A percentile compares a stretch with the other conserved stretches of the same genome.
Evolutionary conservation across 2,888 invertebrate genomes (phyloP).

Genomic region (Amaurobius ferox): DNA sequence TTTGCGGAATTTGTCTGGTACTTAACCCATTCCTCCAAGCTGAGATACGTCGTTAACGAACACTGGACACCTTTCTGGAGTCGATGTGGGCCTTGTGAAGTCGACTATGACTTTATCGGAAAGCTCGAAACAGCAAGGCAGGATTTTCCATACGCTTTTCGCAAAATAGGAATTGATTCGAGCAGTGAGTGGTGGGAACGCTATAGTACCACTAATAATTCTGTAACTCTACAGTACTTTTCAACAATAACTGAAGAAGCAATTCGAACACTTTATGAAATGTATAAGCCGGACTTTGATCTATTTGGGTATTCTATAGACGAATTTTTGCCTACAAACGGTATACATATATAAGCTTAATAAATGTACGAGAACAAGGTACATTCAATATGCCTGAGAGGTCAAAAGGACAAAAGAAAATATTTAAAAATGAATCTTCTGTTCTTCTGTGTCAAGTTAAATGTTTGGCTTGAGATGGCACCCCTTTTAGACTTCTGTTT

Average conservation of each 20-base stretch:
- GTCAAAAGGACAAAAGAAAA: too few relatives aligned
- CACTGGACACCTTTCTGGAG: slow-evolving; percentile 90
- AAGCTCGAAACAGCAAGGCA: slow-evolving; percentile 79
- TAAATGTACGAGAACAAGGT: too few relatives aligned
- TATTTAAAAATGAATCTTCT: too few relatives aligned
- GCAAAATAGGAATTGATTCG: slow-evolving; percentile 35
- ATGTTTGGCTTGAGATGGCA: too few relatives aligned
- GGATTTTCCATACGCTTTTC: slow-evolving; percentile 67
- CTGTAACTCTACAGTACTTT: slow-evolving; percentile 59
- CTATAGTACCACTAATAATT: slow-evolving; percentile 12
- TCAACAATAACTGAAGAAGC: slow-evolving; percentile 59
- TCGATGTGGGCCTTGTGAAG: slow-evolving; percentile 87
- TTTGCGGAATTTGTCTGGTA: slow-evolving; percentile 89
- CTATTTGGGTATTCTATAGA: slow-evolving; percentile 81
- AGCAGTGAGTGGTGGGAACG: slow-evolving; percentile 25
- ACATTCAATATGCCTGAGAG: too few relatives aligned
- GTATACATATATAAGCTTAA: too few relatives aligned
- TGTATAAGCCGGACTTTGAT: slow-evolving; percentile 84
- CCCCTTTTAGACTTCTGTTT: too few relatives aligned
- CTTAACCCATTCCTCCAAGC: slow-evolving; percentile 84
- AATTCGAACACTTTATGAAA: slow-evolving; percentile 80
- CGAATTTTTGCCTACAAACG: slow-evolving; percentile 54
- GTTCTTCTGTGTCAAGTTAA: too few relatives aligned
- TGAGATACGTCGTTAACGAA: slow-evolving; percentile 87
- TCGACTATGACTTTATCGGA: slow-evolving; percentile 73